These are phyloP conservation scores for Lordiphosa collinella DNA, from an alignment of 1,140 invertebrate genomes.

Conservation along the genomic window DNA sequence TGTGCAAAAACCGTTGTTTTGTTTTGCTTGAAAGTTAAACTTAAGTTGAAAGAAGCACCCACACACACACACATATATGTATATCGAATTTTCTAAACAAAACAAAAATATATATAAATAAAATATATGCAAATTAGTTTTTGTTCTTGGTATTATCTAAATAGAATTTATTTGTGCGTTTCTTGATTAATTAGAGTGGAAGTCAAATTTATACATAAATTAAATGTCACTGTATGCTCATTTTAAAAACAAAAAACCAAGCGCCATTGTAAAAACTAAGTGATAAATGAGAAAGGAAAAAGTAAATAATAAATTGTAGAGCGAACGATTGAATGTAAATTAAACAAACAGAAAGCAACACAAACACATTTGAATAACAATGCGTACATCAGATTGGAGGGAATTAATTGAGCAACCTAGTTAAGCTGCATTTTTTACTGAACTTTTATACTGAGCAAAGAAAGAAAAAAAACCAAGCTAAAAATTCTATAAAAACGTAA, in stretches of 20 bases:
- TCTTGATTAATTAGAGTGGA: constrained; percentile 23
- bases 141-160: constrained; percentile 46
- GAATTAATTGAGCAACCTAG: constrained; percentile 61
- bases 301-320: constrained; percentile 60
- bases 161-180: constrained; percentile 62
- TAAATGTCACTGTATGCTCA: constrained; percentile 47
- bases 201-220: constrained; percentile 30
- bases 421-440: constrained; percentile 79
- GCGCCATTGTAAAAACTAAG: constrained; percentile 79
- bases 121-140: constrained; percentile 55
- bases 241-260: constrained; percentile 57
- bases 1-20: constrained; percentile 21
- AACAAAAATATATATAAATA: constrained; percentile 26
- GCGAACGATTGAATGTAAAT: constrained; percentile 24
- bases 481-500: constrained; percentile 57
- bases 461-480: constrained; percentile 19
- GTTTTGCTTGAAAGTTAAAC: constrained; percentile 62
- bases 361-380: constrained; percentile 28
- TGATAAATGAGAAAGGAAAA: constrained; percentile 58
- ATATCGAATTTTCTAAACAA: constrained; percentile 23
- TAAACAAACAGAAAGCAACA: constrained; percentile 51
- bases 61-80: constrained; percentile 23
- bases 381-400: constrained; percentile 44
- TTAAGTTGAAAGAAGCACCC: constrained; percentile 50
- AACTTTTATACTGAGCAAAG: constrained; percentile 71